Conservation (phyloP, 2,888 invertebrate species). For the Rhingia campestris region DNA sequence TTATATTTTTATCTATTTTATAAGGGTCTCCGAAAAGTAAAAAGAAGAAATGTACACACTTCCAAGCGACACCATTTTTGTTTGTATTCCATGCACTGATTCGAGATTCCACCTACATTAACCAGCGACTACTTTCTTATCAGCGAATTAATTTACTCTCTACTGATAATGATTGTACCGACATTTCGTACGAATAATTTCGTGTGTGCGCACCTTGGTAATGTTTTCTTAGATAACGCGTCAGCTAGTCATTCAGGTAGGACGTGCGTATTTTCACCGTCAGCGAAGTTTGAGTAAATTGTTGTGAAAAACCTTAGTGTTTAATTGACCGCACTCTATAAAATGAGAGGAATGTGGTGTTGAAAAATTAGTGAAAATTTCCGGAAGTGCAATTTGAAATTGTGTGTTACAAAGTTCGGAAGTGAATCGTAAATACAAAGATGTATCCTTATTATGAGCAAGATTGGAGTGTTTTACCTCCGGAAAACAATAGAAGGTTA, state of each 20-base stretch:
- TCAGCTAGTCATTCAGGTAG: constrained; percentile 57
- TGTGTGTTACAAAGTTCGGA: neutral
- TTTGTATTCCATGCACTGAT: constrained; percentile 41
- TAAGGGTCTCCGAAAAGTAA: constrained; percentile 43
- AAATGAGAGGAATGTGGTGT: constrained; percentile 16
- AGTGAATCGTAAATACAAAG: constrained; percentile 29
- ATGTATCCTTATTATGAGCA: constrained; percentile 86
- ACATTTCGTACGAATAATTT: constrained; percentile 34
- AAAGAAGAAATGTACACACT: neutral
- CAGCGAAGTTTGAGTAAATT: constrained; percentile 23
- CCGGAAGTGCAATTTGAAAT: constrained; percentile 20
- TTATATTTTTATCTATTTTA: constrained; percentile 54
- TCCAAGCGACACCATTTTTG: constrained; percentile 18
- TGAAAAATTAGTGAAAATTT: constrained; percentile 29
- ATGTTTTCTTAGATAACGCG: constrained; percentile 62
- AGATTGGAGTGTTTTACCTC: constrained; percentile 93
- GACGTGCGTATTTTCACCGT: constrained; percentile 54
- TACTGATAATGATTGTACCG: constrained; percentile 59
- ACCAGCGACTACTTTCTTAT: constrained; percentile 46
- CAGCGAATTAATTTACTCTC: constrained; percentile 70
- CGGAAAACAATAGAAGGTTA: constrained; percentile 93
- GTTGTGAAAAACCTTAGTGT: constrained; percentile 6
- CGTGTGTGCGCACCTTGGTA: constrained; percentile 58
- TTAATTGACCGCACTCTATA: constrained; percentile 18
- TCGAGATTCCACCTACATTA: constrained; percentile 10